Conservation (phyloP, 2,113 vertebrate species). For the Morphnarchus princeps region DNA sequence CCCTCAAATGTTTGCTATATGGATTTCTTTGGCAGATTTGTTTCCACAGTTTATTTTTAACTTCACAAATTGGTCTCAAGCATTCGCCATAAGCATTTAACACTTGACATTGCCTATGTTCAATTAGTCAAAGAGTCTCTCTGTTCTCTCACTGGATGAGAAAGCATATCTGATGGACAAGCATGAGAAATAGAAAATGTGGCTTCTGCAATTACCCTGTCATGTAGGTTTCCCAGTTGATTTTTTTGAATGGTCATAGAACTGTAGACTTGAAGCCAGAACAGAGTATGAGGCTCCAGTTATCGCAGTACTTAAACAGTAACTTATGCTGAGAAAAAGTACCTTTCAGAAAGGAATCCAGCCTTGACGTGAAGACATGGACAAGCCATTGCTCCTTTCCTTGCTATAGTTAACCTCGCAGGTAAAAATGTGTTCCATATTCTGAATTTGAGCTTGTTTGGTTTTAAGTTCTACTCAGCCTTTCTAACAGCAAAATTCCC, state of each 20-base stretch:
- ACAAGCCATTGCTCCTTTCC: not conserved
- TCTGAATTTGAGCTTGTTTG: not conserved
- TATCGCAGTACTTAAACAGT: not conserved
- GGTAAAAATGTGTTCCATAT: not conserved
- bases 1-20: not conserved
- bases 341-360: not conserved
- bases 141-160: not conserved
- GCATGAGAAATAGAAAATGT: not conserved
- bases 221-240: not conserved
- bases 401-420: not conserved
- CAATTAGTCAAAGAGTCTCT: not conserved
- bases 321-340: not conserved
- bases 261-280: not conserved
- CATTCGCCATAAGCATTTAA: not conserved
- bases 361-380: not conserved
- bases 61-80: not conserved
- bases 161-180: not conserved
- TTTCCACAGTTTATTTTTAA: not conserved
- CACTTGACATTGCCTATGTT: not conserved
- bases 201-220: not conserved
- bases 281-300: not conserved
- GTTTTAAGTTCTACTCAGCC: not conserved
- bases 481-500: not conserved
- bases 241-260: not conserved
- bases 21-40: not conserved